These are phyloP conservation scores for Drosophila arawakana DNA, from an alignment of 1,140 invertebrate species.

Conservation along the genomic window DNA sequence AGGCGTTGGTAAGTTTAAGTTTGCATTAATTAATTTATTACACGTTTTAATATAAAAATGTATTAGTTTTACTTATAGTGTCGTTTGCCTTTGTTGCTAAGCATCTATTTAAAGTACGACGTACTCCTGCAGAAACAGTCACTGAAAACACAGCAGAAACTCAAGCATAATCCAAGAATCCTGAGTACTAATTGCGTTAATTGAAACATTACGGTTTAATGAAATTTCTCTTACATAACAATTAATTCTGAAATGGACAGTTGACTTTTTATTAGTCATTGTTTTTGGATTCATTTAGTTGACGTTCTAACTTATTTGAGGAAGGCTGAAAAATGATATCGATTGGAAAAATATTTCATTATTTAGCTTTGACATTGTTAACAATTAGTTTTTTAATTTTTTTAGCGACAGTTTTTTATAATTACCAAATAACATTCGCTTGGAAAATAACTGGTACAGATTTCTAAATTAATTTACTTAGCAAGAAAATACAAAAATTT, in stretches of 20 bases:
- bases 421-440: neutral
- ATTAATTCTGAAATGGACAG: neutral
- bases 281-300: neutral
- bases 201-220: neutral
- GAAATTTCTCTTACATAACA: neutral
- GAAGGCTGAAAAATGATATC: neutral
- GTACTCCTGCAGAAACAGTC: neutral
- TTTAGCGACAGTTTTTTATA: neutral
- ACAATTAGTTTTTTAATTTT: neutral
- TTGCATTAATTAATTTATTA: no score
- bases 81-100: neutral
- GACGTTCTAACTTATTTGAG: neutral
- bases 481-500: neutral
- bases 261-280: neutral
- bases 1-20: slow-evolving; percentile 11
- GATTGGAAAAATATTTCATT: neutral
- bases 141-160: neutral
- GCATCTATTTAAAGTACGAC: slow-evolving; percentile 10
- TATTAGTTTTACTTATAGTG: slow-evolving; percentile 12
- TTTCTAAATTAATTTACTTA: neutral
- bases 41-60: neutral
- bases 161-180: neutral
- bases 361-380: neutral
- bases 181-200: neutral
- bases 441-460: no score